Conservation (phyloP, 2,113 vertebrate species). For the Fulmarus glacialis region DNA sequence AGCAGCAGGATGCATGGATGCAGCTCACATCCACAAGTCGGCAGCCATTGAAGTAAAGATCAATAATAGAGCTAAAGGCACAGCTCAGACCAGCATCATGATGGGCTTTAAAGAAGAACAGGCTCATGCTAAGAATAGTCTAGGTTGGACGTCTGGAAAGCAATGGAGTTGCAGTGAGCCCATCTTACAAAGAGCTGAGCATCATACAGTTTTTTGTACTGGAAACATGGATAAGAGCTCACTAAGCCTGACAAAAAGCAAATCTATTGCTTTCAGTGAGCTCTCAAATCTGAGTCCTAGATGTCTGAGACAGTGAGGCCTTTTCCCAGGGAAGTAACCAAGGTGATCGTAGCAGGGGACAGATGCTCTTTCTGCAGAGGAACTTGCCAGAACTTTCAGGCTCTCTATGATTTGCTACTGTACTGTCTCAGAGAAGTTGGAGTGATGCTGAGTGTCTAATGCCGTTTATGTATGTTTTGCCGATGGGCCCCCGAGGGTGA, state of each 20-base stretch:
- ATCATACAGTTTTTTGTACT: neutral
- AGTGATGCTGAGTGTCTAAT: neutral
- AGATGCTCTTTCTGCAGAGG: neutral
- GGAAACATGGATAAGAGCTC: neutral
- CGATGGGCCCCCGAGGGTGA: fast-evolving
- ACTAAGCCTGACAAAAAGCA: neutral
- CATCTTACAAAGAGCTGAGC: neutral
- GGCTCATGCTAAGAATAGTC: neutral
- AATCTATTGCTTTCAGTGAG: neutral
- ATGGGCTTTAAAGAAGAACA: neutral
- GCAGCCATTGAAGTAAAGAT: neutral
- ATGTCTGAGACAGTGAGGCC: neutral
- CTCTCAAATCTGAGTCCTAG: neutral
- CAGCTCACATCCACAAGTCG: neutral
- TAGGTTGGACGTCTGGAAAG: neutral
- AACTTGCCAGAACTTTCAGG: neutral
- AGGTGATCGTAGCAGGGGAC: neutral
- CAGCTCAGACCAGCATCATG: neutral
- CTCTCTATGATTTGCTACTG: neutral
- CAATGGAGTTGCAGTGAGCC: neutral
- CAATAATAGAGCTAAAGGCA: neutral
- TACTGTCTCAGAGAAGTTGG: neutral
- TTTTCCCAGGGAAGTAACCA: neutral
- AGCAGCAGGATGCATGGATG: neutral
- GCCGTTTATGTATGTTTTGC: neutral